Conservation (phyloP, 2,797 vertebrate species). For the Phataginus tricuspis region DNA sequence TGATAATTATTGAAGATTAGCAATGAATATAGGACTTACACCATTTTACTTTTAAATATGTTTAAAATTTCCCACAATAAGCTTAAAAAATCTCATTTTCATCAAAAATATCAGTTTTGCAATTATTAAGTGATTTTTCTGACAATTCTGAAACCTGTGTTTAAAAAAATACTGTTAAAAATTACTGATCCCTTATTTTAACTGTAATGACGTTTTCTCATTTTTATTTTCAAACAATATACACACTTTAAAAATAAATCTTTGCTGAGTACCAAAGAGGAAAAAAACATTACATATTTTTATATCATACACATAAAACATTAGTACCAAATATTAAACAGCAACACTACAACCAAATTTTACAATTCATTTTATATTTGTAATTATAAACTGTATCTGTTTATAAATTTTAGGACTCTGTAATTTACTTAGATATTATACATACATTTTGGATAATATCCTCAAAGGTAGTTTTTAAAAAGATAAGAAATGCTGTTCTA, state of each 20-base stretch:
- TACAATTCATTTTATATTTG: background rate
- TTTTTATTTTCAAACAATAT: slow-evolving; percentile 43
- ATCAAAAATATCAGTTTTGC: background rate
- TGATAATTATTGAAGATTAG: slow-evolving; percentile 45
- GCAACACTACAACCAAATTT: slow-evolving; percentile 25
- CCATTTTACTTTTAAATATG: background rate
- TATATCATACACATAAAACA: slow-evolving; percentile 19
- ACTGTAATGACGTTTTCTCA: slow-evolving; percentile 30
- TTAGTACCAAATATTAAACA: slow-evolving; percentile 31
- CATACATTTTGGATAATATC: slow-evolving; percentile 24
- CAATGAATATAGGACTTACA: slow-evolving; percentile 16
- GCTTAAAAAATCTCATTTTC: background rate
- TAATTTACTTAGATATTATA: slow-evolving; percentile 36
- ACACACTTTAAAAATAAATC: slow-evolving; percentile 34
- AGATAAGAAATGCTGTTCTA: slow-evolving; percentile 44
- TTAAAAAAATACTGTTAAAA: slow-evolving; percentile 12
- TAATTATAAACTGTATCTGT: background rate
- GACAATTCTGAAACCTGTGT: slow-evolving; percentile 28
- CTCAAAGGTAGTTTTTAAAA: slow-evolving; percentile 51
- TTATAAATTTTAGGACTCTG: slow-evolving; percentile 34
- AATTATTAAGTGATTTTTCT: slow-evolving; percentile 37
- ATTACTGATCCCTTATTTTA: background rate
- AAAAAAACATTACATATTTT: slow-evolving; percentile 26
- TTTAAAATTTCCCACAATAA: slow-evolving; percentile 38
- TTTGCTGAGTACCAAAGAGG: background rate